Base-by-base conservation (phyloP, 2,888 invertebrate species). In the Eilema depressum region DNA sequence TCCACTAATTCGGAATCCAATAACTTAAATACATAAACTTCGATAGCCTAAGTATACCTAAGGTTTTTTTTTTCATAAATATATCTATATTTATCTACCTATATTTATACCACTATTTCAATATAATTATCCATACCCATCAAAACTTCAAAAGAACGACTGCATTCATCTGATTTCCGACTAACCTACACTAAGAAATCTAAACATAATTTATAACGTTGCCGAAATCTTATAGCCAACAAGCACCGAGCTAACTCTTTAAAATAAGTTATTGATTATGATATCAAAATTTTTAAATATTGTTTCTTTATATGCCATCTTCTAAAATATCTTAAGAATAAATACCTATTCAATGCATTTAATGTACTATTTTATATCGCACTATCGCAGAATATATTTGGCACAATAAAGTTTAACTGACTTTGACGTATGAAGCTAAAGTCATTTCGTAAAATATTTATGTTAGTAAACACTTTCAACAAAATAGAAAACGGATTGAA, bases 401-500 rank as follows among this genome's bases (percentile, higher is more conserved):
- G 14, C 37, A 37, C 53, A 53, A 7, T n/a, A 53, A 20, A 53
- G 2, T n/a, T 7, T 53, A n/a, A 53, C 53, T 53, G 10, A n/a
- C 53, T 53, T 53, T n/a, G 53, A 53, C n/a, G n/a, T 10, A 10
- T 53, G 20, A 53, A 10, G n/a, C n/a, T n/a, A 2, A n/a, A 47
- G 17, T 20, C n/a, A 20, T 20, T 53, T 53, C 20, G 53, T 53
- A n/a, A n/a, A 53, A n/a, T n/a, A n/a, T 53, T 20, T 53, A n/a
- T 20, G 47, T 5, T 7, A 47, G 7, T 20, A 10, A 53, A n/a
- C 53, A 47, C n/a, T n/a, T 53, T 53, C n/a, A 53, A 53, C 2
- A n/a, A 12, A 62, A 57, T 14, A 66, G 57, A 74, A 66, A 69
- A 33, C 41, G 33, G 57, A 60, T 59, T 64, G 33, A 56, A 25